Conservation (phyloP, 2,888 invertebrate species). For the Yponomeuta cagnagella region DNA sequence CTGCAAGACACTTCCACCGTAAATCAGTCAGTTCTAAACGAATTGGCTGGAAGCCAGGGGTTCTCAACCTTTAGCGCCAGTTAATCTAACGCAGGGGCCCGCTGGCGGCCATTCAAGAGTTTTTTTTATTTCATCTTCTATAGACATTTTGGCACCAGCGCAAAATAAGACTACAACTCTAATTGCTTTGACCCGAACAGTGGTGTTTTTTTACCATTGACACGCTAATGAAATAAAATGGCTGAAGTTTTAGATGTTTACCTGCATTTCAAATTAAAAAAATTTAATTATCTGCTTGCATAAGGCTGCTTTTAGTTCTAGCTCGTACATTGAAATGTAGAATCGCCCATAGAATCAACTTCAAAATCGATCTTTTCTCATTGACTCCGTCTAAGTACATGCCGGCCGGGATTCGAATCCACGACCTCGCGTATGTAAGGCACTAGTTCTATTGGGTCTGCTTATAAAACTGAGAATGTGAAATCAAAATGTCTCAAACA, state of each 20-base stretch:
- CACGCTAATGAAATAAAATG: background rate
- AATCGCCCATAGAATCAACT: no score
- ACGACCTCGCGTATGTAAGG: no score
- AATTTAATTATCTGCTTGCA: no score
- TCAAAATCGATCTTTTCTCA: no score
- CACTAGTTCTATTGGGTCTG: no score
- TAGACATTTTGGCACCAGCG: constrained; percentile 56
- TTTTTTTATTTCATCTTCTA: constrained; percentile 26
- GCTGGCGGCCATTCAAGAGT: constrained; percentile 54
- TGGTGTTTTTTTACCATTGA: background rate
- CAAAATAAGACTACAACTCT: constrained; percentile 56
- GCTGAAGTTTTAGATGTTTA: background rate
- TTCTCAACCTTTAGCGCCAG: constrained; percentile 31
- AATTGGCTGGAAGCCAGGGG: constrained; percentile 36
- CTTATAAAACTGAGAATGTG: no score
- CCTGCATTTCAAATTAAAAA: background rate
- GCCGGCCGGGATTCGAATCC: no score
- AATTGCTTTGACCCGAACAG: constrained; percentile 59
- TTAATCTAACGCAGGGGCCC: constrained; percentile 22
- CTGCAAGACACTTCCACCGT: constrained; percentile 21
- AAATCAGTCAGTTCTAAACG: constrained; percentile 43
- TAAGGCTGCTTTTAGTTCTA: background rate
- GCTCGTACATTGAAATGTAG: no score
- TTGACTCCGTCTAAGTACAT: no score
- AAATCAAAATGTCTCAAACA: no score